Evolutionary conservation across 2,888 invertebrate species (phyloP).

Genomic region (Charanyca ferruginea): DNA sequence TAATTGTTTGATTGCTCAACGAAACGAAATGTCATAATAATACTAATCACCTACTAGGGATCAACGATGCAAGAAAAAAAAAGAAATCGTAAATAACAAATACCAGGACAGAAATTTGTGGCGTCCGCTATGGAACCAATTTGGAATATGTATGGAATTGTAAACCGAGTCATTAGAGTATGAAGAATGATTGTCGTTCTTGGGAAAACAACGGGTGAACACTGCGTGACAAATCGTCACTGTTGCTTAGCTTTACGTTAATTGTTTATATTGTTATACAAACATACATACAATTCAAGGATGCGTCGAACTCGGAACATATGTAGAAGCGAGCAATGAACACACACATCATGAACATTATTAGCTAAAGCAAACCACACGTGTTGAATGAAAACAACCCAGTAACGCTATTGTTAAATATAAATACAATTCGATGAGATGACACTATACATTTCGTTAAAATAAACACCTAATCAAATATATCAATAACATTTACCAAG

Average conservation of each 20-base stretch:
- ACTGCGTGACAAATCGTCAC: constrained; percentile 50
- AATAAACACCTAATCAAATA: constrained; percentile 43
- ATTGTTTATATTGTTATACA: constrained; percentile 57
- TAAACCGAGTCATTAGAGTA: constrained; percentile 35
- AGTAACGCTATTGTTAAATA: constrained; percentile 59
- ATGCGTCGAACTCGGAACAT: constrained; percentile 41
- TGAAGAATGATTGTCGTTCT: constrained; percentile 44
- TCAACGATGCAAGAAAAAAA: not conserved
- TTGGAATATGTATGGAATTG: constrained; percentile 41
- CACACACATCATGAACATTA: constrained; percentile 33
- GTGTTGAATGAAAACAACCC: constrained; percentile 63
- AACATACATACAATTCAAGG: constrained; percentile 57
- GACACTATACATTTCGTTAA: constrained; percentile 42
- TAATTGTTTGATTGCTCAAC: constrained; percentile 39
- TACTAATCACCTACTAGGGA: constrained; percentile 36
- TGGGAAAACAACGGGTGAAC: constrained; percentile 33
- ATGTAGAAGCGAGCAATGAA: constrained; percentile 25
- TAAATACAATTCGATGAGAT: constrained; percentile 46
- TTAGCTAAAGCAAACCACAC: constrained; percentile 39
- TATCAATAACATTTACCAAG: constrained; percentile 21
- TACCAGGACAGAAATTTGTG: constrained; percentile 7
- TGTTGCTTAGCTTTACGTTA: constrained; percentile 47
- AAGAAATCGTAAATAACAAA: not conserved
- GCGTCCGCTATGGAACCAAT: constrained; percentile 21
- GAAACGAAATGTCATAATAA: constrained; percentile 40